Evolutionary conservation across 1,140 invertebrate genomes (phyloP).

Genomic region (Penaeus japonicus): DNA sequence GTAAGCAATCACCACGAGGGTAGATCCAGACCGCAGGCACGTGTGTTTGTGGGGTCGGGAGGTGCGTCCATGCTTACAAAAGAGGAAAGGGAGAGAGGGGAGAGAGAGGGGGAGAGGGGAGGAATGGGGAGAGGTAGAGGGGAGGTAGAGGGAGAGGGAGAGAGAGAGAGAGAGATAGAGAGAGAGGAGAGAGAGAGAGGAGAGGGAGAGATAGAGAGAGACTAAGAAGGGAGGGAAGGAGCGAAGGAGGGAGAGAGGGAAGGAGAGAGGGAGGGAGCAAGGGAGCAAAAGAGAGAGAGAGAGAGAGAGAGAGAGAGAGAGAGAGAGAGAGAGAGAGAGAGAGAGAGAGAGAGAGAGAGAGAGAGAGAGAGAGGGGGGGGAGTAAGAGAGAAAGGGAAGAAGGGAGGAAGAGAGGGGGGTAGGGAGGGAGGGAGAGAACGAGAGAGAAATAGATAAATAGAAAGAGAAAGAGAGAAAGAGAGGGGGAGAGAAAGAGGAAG

Average conservation of each 20-base stretch:
- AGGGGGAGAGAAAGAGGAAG: not conserved
- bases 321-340: not conserved
- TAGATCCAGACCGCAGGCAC: too few species aligned
- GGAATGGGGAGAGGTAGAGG: too few species aligned
- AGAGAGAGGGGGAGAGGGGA: not conserved
- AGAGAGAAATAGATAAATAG: not conserved
- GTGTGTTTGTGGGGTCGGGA: too few species aligned
- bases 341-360: not conserved
- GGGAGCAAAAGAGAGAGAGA: not conserved
- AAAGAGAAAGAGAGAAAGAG: not conserved
- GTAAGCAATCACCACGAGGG: too few species aligned
- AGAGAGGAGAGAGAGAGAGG: not conserved
- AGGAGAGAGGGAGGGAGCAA: not conserved
- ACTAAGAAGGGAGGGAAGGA: too few species aligned
- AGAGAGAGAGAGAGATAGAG: not conserved
- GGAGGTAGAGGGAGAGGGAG: not conserved
- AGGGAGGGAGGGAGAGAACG: not conserved
- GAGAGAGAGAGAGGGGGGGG: not conserved
- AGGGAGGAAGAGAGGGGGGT: not conserved
- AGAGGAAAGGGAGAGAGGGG: not conserved
- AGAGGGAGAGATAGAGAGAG: not conserved
- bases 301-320: not conserved
- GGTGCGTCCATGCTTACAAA: too few species aligned
- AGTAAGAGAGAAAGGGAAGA: not conserved
- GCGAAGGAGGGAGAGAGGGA: too few species aligned